Evolutionary conservation across 2,113 vertebrate genomes (phyloP).

Genomic region (Galbula dea): DNA sequence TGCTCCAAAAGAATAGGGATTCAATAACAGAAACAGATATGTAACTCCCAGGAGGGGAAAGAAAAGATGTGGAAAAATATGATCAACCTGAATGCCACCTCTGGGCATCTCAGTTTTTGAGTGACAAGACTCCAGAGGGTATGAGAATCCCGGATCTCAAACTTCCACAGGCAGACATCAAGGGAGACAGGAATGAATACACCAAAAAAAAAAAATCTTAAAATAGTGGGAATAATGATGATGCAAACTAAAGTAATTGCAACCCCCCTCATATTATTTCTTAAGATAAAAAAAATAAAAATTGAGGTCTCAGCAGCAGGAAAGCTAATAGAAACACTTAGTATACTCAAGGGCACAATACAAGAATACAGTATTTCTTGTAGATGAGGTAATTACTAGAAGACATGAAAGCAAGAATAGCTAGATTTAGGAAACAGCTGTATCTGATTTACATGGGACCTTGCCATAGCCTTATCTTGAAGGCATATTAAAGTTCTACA

Average conservation of each 20-base stretch:
- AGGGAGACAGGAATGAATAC: not conserved
- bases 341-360: not conserved
- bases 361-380: constrained; percentile 13
- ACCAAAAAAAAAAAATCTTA: not conserved
- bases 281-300: not conserved
- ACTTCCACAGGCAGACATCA: not conserved
- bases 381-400: constrained; percentile 35
- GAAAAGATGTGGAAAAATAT: constrained; percentile 35
- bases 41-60: not conserved
- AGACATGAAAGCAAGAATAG: constrained; percentile 20
- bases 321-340: not conserved
- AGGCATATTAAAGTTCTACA: not conserved
- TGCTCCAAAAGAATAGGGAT: constrained; percentile 24
- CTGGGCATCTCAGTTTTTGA: constrained; percentile 44
- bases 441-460: not conserved
- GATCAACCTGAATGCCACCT: constrained; percentile 26
- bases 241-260: not conserved
- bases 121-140: not conserved
- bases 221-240: not conserved
- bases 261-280: not conserved
- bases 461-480: not conserved
- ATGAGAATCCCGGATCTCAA: not conserved
- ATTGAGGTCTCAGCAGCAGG: not conserved
- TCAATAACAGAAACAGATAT: constrained; percentile 57
- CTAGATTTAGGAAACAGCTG: constrained; percentile 31